Base-by-base conservation (phyloP, 2,888 invertebrate species). In the Netelia melanura region DNA sequence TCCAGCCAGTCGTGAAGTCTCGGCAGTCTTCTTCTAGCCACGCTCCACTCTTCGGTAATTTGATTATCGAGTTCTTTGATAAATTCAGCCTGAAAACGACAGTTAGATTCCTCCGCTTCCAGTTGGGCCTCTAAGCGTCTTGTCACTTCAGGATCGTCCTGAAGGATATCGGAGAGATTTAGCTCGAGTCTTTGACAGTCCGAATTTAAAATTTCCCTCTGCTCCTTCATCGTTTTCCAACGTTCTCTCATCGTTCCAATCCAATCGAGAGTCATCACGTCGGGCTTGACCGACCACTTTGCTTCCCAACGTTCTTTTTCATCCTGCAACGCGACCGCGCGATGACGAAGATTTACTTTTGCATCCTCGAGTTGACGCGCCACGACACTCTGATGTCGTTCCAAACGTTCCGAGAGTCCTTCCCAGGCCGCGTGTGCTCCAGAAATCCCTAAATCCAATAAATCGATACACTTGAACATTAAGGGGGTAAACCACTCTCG, bases 1-100 rank as follows among this genome's bases (percentile, higher is more conserved):
- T 93, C 93, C 8, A 94, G 86, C 93, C 94, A 94, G 72, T 93
- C 93, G 61, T 94, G 91, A 14, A 93, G 87, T 68, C 93, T 90
- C 0, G 92, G 90, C 17, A 94, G 68, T 64, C 93, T 88, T 48
- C 91, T 89, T 54, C 91, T 90, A 0, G 92, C 93, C 0, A 94
- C 89, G 0, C 88, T 83, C 93, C 93, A 93, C 64, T 93, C 93
- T 65, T 93, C 93, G 14, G 90, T 90, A 52, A 90, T 91, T 67
- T 93, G 93, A 71, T 91, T 92, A 17, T 89, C 90, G 14, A 93
- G 72, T 48, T 94, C 93, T 14, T 91, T 91, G 10, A 92, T 48
- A 64, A 94, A 94, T 48, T 93, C 93, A 0, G 88, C 90, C 65
- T 93, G 93, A 58, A 93, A 92, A 71, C 89, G 89, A 17, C 91